Evolutionary conservation across 1,140 invertebrate genomes (phyloP).

Genomic region (Cydia amplana): DNA sequence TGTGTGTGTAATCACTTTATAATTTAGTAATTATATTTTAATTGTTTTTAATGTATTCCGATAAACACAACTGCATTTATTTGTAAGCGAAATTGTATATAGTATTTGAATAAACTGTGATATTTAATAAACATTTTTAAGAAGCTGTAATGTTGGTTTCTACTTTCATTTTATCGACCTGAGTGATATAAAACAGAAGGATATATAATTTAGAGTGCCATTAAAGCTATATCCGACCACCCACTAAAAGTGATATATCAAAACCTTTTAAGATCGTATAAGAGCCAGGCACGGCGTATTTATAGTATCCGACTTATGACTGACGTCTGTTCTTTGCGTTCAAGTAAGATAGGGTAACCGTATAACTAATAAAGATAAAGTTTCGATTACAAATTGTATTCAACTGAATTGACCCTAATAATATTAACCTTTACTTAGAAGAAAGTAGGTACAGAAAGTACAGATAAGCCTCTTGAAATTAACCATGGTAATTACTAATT

Average conservation of each 20-base stretch:
- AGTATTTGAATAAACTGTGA: conserved; percentile 32
- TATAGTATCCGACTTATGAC: conserved; percentile 28
- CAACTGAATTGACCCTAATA: background rate
- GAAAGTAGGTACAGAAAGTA: background rate
- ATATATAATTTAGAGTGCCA: conserved; percentile 32
- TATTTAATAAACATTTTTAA: conserved; percentile 30
- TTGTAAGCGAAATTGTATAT: conserved; percentile 14
- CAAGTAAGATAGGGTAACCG: background rate
- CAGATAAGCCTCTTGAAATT: too few species aligned
- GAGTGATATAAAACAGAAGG: conserved; percentile 30
- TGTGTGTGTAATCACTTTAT: background rate
- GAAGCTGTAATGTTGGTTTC: conserved; percentile 22
- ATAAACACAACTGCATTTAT: background rate
- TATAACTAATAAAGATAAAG: background rate
- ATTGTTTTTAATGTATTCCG: background rate
- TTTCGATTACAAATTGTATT: background rate
- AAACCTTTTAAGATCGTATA: conserved; percentile 41
- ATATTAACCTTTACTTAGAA: background rate
- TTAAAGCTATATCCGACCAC: conserved; percentile 59
- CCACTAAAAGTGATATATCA: conserved; percentile 56
- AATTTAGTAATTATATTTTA: background rate
- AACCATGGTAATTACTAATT: too few species aligned
- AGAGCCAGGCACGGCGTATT: conserved; percentile 37
- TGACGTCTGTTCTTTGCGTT: background rate
- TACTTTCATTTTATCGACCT: conserved; percentile 20